Evolutionary conservation across 2,888 invertebrate species (phyloP).

Genomic region (Iselma pallidipennis): DNA sequence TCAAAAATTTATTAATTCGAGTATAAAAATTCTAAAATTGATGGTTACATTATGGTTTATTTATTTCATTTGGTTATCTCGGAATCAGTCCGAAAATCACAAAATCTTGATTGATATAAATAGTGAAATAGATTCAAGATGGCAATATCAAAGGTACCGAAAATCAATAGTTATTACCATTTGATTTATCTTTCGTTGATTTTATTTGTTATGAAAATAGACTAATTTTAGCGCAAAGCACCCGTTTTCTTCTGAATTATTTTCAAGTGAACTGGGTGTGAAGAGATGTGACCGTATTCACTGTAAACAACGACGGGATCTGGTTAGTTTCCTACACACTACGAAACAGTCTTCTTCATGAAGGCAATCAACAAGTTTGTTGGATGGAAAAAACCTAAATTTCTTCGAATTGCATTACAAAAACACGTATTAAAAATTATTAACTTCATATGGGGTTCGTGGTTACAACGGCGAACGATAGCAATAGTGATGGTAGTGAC

Average conservation of each 20-base stretch:
- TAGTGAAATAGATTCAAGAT: not conserved
- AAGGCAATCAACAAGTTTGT: not conserved
- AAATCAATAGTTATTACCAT: conserved; percentile 37
- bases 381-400: too few species aligned
- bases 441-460: too few species aligned
- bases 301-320: conserved; percentile 47
- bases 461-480: too few species aligned
- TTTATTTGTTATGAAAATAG: conserved; percentile 49
- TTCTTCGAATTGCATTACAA: not conserved
- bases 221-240: conserved; percentile 47
- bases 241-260: conserved; percentile 49
- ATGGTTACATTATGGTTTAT: not conserved
- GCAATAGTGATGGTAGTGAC: too few species aligned
- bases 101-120: not conserved
- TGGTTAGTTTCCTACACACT: conserved; percentile 49
- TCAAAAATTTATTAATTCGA: too few species aligned
- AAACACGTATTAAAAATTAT: too few species aligned
- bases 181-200: conserved; percentile 41
- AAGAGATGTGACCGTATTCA: conserved; percentile 51
- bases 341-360: conserved; percentile 20
- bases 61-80: not conserved
- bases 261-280: conserved; percentile 50
- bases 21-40: too few species aligned
- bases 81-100: not conserved
- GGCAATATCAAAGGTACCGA: conserved; percentile 23